phyloP scores from a whole-genome alignment of 2,113 vertebrate species.

The Semnornis frantzii region DNA sequence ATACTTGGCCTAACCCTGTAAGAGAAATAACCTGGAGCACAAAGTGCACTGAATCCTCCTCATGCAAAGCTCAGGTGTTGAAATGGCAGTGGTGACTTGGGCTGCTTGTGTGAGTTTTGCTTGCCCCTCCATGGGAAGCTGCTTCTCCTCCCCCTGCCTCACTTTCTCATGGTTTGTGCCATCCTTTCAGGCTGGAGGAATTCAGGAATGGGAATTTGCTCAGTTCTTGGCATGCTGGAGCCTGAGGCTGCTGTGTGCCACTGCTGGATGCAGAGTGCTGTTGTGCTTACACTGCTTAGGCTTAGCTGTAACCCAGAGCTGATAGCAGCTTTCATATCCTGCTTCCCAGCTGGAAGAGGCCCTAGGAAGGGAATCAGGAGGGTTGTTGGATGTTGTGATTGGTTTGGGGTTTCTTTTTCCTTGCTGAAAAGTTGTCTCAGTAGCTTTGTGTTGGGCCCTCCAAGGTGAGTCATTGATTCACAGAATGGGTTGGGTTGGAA shows the following conservation, averaged over 20 bases:
- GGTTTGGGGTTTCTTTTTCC: too few relatives aligned
- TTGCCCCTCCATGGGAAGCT: not conserved
- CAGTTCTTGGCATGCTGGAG: not conserved
- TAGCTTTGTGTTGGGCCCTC: too few relatives aligned
- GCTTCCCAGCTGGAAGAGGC: not conserved
- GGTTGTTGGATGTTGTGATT: not conserved
- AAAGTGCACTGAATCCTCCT: not conserved
- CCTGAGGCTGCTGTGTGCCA: not conserved
- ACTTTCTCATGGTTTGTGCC: not conserved
- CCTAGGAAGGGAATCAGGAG: not conserved
- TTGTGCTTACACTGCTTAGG: not conserved
- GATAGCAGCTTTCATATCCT: not conserved
- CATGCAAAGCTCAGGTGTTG: not conserved
- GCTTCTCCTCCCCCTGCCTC: not conserved
- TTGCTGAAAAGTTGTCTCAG: not conserved
- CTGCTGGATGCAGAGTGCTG: not conserved
- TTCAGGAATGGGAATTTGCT: not conserved
- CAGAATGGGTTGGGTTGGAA: not conserved
- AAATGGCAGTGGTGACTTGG: not conserved
- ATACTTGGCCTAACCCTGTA: not conserved
- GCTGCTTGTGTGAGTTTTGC: too few relatives aligned
- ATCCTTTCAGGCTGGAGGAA: not conserved
- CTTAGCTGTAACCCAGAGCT: not conserved
- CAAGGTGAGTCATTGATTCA: too few relatives aligned
- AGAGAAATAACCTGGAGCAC: not conserved